phyloP scores from a whole-genome alignment of 2,113 vertebrate genomes.

The Fregetta grallaria region DNA sequence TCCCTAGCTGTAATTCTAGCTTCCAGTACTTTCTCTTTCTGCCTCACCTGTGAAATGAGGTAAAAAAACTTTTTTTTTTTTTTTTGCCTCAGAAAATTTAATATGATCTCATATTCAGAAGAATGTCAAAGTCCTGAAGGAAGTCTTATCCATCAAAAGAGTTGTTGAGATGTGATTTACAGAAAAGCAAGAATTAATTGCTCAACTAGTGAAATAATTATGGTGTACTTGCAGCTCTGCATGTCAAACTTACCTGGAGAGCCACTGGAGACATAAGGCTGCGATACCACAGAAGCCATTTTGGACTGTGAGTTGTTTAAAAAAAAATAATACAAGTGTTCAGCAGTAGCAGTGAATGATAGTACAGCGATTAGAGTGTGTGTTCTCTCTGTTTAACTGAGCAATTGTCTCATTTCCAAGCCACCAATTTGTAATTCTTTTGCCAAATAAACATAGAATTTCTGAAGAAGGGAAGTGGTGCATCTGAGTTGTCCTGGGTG shows the following conservation, averaged over 20 bases:
- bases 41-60: background rate
- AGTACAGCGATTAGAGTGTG: background rate
- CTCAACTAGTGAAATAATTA: background rate
- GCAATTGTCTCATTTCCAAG: background rate
- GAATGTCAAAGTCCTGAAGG: background rate
- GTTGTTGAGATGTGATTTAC: background rate
- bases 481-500: background rate
- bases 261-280: background rate
- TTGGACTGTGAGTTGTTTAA: background rate
- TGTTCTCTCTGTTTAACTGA: background rate
- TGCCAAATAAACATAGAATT: background rate
- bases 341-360: background rate
- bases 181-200: background rate
- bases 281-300: background rate
- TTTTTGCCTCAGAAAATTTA: background rate
- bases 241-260: background rate
- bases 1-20: background rate
- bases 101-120: background rate
- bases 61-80: background rate
- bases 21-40: background rate
- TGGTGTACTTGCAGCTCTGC: background rate
- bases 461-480: background rate
- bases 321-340: background rate
- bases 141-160: background rate
- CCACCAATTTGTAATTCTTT: background rate